Evolutionary conservation across 2,797 vertebrate genomes (phyloP).

Genomic region (Mastacembelus armatus): DNA sequence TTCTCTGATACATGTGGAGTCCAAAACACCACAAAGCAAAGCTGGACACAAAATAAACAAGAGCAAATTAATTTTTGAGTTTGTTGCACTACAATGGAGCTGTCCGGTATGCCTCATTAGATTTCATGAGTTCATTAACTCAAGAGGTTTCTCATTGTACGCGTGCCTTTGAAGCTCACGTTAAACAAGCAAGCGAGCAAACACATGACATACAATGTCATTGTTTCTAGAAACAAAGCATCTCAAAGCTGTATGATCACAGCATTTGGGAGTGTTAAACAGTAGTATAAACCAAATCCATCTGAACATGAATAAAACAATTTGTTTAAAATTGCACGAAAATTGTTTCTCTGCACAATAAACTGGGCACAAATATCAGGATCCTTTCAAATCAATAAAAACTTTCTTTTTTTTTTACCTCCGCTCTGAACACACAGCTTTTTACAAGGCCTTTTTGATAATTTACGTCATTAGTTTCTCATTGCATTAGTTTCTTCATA

Average conservation of each 20-base stretch:
- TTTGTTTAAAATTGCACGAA: too few relatives aligned
- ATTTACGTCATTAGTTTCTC: not conserved
- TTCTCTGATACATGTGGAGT: slow-evolving; percentile 93
- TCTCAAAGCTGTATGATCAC: slow-evolving; percentile 24
- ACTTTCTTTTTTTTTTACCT: not conserved
- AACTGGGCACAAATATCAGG: not conserved
- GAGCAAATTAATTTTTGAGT: slow-evolving; percentile 36
- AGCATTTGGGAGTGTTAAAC: not conserved
- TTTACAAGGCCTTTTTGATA: not conserved
- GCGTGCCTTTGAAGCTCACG: slow-evolving; percentile 63
- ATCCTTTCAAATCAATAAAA: not conserved
- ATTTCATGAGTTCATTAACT: slow-evolving; percentile 62
- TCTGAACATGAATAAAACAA: slow-evolving; percentile 23
- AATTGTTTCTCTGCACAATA: not conserved
- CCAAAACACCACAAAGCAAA: slow-evolving; percentile 98
- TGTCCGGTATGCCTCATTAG: slow-evolving; percentile 37
- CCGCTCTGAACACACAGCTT: not conserved
- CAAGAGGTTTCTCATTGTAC: slow-evolving; percentile 34
- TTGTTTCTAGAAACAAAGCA: slow-evolving; percentile 52
- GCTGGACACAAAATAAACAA: slow-evolving; percentile 77
- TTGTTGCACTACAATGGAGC: slow-evolving; percentile 35
- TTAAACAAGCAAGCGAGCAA: slow-evolving; percentile 25
- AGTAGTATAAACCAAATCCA: slow-evolving; percentile 21
- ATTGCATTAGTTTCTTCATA: not conserved
- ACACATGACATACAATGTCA: slow-evolving; percentile 23